A percentile compares a stretch with the other conserved stretches of the same genome.
phyloP scores from a whole-genome alignment of 2,888 invertebrate species.

The Dasysyrphus tricinctus region DNA sequence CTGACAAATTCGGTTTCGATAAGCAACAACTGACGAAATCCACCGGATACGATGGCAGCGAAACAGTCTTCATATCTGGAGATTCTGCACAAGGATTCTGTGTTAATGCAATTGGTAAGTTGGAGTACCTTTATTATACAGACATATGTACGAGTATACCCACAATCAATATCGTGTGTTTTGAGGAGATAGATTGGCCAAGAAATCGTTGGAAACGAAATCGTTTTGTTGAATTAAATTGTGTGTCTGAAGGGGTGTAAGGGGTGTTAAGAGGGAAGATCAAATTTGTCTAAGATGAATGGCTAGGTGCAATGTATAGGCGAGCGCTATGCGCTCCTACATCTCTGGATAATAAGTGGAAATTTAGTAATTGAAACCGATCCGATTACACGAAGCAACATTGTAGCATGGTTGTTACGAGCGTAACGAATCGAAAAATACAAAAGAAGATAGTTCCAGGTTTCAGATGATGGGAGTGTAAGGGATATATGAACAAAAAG shows the following conservation, averaged over 20 bases:
- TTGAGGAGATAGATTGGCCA: not conserved
- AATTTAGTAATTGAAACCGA: slow-evolving; percentile 63
- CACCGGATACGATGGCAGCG: slow-evolving; percentile 84
- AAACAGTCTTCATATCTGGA: slow-evolving; percentile 88
- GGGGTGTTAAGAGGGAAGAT: too few species aligned
- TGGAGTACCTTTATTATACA: not conserved
- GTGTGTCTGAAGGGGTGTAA: not conserved
- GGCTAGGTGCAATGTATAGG: slow-evolving; percentile 1
- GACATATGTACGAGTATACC: not conserved
- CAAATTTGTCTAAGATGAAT: slow-evolving; percentile 49
- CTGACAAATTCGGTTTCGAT: slow-evolving; percentile 95
- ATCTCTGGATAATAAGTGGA: slow-evolving; percentile 18
- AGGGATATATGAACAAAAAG: not conserved
- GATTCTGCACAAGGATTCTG: slow-evolving; percentile 85
- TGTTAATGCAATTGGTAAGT: slow-evolving; percentile 83
- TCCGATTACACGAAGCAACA: slow-evolving; percentile 56
- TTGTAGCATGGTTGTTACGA: slow-evolving; percentile 29
- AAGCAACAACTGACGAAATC: slow-evolving; percentile 86
- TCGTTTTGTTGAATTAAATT: slow-evolving; percentile 58
- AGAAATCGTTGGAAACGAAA: slow-evolving; percentile 47
- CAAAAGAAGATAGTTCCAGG: not conserved
- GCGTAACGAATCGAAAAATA: slow-evolving; percentile 52
- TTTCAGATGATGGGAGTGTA: not conserved
- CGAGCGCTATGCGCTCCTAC: not conserved
- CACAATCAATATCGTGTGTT: not conserved